Percentiles rank a stretch among this genome's conserved stretches.
Evolutionary conservation across 2,797 vertebrate species (phyloP).

Genomic region (Sebastes steindachneri): DNA sequence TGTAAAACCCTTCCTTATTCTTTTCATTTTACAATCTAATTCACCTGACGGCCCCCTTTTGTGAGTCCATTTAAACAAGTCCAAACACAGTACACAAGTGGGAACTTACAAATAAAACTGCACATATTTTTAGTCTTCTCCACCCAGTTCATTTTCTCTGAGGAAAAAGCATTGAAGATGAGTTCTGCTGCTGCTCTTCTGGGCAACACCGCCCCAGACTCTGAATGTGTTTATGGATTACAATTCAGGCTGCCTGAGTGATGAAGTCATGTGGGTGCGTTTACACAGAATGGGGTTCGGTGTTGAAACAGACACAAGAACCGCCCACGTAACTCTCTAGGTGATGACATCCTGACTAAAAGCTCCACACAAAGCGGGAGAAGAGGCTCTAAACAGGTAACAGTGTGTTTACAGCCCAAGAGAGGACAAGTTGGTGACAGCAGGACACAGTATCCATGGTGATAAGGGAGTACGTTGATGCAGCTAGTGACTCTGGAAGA

Average conservation of each 20-base stretch:
- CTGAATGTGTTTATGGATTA: conserved; percentile 57
- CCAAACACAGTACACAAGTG: background rate
- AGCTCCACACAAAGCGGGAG: background rate
- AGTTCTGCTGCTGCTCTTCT: conserved; percentile 51
- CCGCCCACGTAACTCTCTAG: background rate
- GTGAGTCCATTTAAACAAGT: background rate
- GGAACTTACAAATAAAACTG: conserved; percentile 3
- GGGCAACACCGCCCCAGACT: conserved; percentile 52
- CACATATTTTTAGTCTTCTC: conserved; percentile 12
- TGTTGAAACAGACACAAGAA: conserved; percentile 28
- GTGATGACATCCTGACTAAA: conserved; percentile 22
- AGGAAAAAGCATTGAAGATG: conserved; percentile 38
- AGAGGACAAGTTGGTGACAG: conserved; percentile 46
- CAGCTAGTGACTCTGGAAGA: conserved; percentile 36
- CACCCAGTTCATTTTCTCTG: conserved; percentile 34
- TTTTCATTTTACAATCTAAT: background rate
- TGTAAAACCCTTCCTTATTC: background rate
- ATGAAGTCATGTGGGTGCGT: conserved; percentile 58
- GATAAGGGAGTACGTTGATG: conserved; percentile 47
- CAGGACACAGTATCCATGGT: conserved; percentile 50
- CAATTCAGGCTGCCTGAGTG: conserved; percentile 53
- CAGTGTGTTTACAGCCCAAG: conserved; percentile 13
- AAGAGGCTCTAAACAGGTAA: conserved; percentile 25
- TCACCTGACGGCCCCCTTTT: background rate
- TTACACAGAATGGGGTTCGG: conserved; percentile 25